Evolutionary conservation across 1,140 invertebrate species (phyloP), one percentile per base, ranked within the genome.

Genomic region (Hycleus cichorii): DNA sequence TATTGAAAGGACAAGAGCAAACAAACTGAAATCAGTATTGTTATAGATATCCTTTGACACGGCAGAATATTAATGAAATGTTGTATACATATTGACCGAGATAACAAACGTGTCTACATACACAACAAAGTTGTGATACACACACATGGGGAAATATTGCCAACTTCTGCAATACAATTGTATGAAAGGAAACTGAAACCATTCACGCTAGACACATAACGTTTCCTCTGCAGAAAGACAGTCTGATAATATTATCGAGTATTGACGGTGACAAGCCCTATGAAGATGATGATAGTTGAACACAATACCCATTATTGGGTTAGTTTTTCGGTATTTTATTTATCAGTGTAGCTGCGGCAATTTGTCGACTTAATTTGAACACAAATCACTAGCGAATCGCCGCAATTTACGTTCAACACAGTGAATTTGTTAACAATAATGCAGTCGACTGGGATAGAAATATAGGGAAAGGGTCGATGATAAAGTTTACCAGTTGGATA

Each of bases 361-460:
- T 64, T 62, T 64, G 57, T 60, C 46, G 47, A 46, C 39, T 53
- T 64, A 64, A 64, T 64, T 64, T 58, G 59, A 44, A 53, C 63
- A 64, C 63, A 64, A 64, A 64, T 64, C 60, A 62, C 63, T 57
- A 62, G 52, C 54, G 58, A 64, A 64, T 64, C 63, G 54, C 49
- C 40, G 53, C 49, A 53, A 62, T 64, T 64, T 64, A 59, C 57
- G 57, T 64, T 58, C 32, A 32, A 32, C 4, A 32, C 7, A 7
- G 32, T 32, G 7, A 32, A 32, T 32, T 18, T 32, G 32, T 32
- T 32, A 32, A 32, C 32, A 32, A 32, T 32, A 32, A 32, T 32
- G 43, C 9, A 4, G 9, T 26, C 18, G 45, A 42, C 38, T 32
- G 47, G 49, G 39, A 55, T 38, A 12, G 32, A 18, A 5, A 38